Base-by-base conservation (phyloP, 92 coral and sea anemone species). In the Heteractis magnifica region DNA sequence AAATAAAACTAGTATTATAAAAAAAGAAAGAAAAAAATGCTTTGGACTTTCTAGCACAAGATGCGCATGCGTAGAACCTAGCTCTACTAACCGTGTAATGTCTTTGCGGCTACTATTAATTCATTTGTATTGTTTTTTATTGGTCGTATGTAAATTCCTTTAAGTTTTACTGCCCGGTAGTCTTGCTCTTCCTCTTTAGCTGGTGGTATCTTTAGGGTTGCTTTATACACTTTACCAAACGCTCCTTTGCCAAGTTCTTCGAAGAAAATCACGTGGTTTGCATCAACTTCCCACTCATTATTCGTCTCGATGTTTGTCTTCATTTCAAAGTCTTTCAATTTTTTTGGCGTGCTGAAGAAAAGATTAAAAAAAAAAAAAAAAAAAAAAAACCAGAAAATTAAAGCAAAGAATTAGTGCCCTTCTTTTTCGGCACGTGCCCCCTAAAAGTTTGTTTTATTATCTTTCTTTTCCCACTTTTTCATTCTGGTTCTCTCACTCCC, bases 171-270 rank as follows among this genome's bases (percentile, higher is more conserved):
- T 74, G 52, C 78, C 7, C 5, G 20, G 44, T 34, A 34, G 51
- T 19, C 19, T 34, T 8, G 15, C 50, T 34, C 76, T 34, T 72
- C 76, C 7, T 72, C 51, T 72, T 72, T 34, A 4, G 6, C 49
- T 14, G 18, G 75, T 34, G 76, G 76, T 16, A 34, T 0, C 52
- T 72, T 72, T 14, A 72, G 19, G 5, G 26, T 12, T 16, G 76
- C 76, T 34, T 72, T 72, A 52, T 34, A 72, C n/a, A 72, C 76
- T 72, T 72, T 72, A 34, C 50, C 76, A 72, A 72, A 72, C 4
- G 76, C 76, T 49, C 76, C 76, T 41, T 72, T 10, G 0, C 76
- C 76, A 0, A 72, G 52, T 16, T 72, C 51, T 8, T 72, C 76
- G 4, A 72, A 49, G 52, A 72, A 72, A 12, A 41, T 72, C 16